Conservation (phyloP, 35 echinoderm and acorn worm species). For the Holothuria glaberrima region DNA sequence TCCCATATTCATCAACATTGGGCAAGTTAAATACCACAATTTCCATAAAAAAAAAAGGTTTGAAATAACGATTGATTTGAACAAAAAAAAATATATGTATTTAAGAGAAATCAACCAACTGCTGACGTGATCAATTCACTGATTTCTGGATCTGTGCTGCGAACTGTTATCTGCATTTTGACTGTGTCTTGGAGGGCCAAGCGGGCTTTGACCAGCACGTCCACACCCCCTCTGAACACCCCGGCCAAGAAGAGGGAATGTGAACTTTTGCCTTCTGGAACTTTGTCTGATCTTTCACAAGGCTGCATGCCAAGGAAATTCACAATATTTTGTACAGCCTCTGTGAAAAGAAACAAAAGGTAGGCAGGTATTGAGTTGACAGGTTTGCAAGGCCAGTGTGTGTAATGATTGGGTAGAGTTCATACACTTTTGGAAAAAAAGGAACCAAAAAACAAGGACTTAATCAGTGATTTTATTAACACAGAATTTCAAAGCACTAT, state of each 20-base stretch:
- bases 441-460: too few species aligned
- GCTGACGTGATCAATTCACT: conserved; percentile 90
- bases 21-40: too few species aligned
- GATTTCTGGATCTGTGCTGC: conserved; percentile 70
- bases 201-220: conserved; percentile 80
- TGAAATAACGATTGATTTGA: too few species aligned
- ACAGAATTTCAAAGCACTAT: too few species aligned
- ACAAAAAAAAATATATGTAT: too few species aligned
- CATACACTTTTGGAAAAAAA: too few species aligned
- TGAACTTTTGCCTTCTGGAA: conserved; percentile 87
- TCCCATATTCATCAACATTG: too few species aligned
- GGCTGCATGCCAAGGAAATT: conserved; percentile 95
- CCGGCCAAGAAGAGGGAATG: conserved; percentile 92
- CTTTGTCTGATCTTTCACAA: conserved; percentile 79
- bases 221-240: conserved; percentile 88
- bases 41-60: too few species aligned
- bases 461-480: too few species aligned
- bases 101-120: conserved; percentile 55
- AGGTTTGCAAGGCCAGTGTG: too few species aligned
- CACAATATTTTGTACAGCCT: conserved; percentile 90
- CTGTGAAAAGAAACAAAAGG: conserved; percentile 55
- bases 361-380: too few species aligned
- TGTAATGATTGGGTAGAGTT: too few species aligned
- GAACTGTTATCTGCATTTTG: conserved; percentile 98
- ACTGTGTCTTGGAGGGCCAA: conserved; percentile 90